A percentile compares a stretch with the other conserved stretches of the same genome.
Evolutionary conservation across 2,888 invertebrate species (phyloP).

Genomic region (Ganaspis brasiliensis): DNA sequence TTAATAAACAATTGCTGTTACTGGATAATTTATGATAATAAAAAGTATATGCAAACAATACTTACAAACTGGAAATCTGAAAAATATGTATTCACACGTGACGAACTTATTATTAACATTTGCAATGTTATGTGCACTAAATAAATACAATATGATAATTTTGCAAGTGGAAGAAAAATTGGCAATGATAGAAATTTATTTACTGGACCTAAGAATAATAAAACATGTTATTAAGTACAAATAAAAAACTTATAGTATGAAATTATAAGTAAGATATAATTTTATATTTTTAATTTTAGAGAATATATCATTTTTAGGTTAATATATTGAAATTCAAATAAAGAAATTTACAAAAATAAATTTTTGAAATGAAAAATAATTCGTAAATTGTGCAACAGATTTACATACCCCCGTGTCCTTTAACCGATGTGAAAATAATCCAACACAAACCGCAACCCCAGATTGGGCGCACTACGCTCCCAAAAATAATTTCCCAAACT

Average conservation of each 20-base stretch:
- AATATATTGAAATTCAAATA: too few relatives aligned
- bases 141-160: constrained; percentile 51
- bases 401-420: constrained; percentile 51
- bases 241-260: too few relatives aligned
- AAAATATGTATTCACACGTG: not conserved
- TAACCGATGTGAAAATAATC: constrained; percentile 81
- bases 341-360: too few relatives aligned
- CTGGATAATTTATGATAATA: too few relatives aligned
- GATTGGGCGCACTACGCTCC: constrained; percentile 77
- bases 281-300: too few relatives aligned
- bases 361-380: too few relatives aligned
- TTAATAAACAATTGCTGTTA: too few relatives aligned
- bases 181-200: constrained; percentile 45
- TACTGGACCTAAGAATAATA: constrained; percentile 44
- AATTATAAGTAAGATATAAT: too few relatives aligned
- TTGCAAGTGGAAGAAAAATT: constrained; percentile 49
- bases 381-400: not conserved
- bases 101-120: not conserved
- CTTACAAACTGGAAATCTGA: not conserved
- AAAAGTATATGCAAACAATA: too few relatives aligned
- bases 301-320: not conserved
- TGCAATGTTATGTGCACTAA: constrained; percentile 49
- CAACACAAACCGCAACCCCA: constrained; percentile 81
- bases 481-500: constrained; percentile 75
- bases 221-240: too few relatives aligned